phyloP scores from a whole-genome alignment of 2,888 invertebrate genomes.

The Cecidostiba fungosa region DNA sequence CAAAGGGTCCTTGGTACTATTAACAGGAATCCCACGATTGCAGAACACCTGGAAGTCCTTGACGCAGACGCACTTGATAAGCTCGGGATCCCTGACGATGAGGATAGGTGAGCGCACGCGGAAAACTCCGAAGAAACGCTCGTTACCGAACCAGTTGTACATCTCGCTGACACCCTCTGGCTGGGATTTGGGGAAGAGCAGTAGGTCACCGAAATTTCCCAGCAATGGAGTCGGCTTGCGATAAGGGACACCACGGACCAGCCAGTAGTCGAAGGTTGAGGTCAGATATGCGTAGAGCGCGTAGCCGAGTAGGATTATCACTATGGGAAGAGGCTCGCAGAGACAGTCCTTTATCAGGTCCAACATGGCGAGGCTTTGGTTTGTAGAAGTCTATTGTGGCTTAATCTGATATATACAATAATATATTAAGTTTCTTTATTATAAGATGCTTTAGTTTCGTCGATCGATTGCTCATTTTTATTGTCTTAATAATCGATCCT shows the following conservation, averaged over 20 bases:
- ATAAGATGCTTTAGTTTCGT: too few relatives aligned
- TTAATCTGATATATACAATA: not conserved
- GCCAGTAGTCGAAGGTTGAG: slow-evolving; percentile 75
- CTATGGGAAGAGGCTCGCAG: slow-evolving; percentile 63
- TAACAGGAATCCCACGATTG: slow-evolving; percentile 76
- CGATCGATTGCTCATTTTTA: too few relatives aligned
- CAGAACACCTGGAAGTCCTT: slow-evolving; percentile 74
- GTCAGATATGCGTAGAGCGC: slow-evolving; percentile 73
- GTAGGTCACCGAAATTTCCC: slow-evolving; percentile 73
- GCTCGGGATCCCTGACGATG: slow-evolving; percentile 75
- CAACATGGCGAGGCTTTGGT: slow-evolving; percentile 62
- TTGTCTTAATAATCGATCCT: too few relatives aligned
- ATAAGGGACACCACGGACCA: slow-evolving; percentile 72
- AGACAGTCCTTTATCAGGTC: slow-evolving; percentile 52
- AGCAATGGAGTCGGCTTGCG: slow-evolving; percentile 74
- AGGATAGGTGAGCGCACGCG: slow-evolving; percentile 75
- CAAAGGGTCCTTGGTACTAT: slow-evolving; percentile 75
- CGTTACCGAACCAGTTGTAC: slow-evolving; percentile 75
- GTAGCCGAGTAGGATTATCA: slow-evolving; percentile 66
- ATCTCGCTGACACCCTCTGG: slow-evolving; percentile 74
- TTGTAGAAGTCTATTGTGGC: not conserved
- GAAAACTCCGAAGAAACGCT: slow-evolving; percentile 75
- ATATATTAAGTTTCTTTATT: too few relatives aligned
- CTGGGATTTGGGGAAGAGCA: slow-evolving; percentile 74
- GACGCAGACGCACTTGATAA: slow-evolving; percentile 73